A percentile compares a stretch with the other conserved stretches of the same genome.
These are phyloP conservation scores for Spea bombifrons DNA, from an alignment of 2,113 vertebrate species.

Conservation along the genomic window DNA sequence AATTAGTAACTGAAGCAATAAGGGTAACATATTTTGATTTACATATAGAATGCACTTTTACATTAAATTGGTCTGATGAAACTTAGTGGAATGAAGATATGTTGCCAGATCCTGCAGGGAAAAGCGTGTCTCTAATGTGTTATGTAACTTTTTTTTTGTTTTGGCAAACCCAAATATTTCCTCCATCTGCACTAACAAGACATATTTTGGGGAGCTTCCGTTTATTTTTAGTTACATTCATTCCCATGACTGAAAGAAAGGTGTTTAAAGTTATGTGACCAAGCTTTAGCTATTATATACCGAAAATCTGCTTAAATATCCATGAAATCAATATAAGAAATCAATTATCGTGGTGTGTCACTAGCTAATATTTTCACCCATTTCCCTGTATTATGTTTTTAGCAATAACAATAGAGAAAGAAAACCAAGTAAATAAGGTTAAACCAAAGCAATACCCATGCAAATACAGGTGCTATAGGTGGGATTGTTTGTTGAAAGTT, in stretches of 20 bases:
- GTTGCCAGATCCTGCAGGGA: background rate
- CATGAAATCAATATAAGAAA: no score
- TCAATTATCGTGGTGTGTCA: no score
- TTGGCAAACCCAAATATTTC: background rate
- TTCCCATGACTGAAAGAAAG: background rate
- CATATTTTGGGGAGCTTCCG: background rate
- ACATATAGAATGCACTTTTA: background rate
- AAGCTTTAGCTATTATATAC: no score
- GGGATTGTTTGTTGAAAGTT: no score
- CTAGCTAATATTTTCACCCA: no score
- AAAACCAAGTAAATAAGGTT: no score
- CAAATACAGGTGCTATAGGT: no score
- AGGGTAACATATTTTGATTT: background rate
- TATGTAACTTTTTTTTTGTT: background rate
- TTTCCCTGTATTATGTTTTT: no score
- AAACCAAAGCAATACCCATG: no score
- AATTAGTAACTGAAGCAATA: no score
- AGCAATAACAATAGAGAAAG: no score
- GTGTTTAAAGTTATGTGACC: background rate
- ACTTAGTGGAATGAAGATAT: background rate
- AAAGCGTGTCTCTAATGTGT: background rate
- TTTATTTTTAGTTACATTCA: conserved; percentile 1
- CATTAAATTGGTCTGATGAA: background rate
- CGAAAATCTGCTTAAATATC: no score
- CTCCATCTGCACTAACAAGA: background rate